Conservation (phyloP, 2,797 vertebrate species). For the Chaetodon trifasciatus region DNA sequence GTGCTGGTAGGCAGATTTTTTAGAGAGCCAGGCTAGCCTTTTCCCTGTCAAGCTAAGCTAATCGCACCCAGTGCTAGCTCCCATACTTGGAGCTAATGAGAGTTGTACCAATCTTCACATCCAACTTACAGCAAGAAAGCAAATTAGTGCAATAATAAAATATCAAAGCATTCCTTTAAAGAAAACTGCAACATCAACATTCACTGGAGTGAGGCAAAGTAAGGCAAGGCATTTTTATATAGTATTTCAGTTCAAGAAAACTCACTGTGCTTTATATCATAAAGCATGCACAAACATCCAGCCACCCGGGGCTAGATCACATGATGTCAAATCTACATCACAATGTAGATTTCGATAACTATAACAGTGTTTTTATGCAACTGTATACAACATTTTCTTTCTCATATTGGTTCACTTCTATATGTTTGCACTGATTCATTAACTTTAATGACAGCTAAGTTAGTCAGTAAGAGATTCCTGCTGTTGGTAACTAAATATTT, state of each 20-base stretch:
- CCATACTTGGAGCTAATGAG: not conserved
- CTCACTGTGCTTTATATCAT: not conserved
- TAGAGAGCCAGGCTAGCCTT: not conserved
- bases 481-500: not conserved
- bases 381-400: too few relatives aligned
- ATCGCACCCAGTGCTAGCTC: not conserved
- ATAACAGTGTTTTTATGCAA: not conserved
- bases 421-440: not conserved
- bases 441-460: not conserved
- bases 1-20: not conserved
- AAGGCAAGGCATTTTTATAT: not conserved
- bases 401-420: not conserved
- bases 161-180: not conserved
- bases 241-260: not conserved
- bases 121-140: not conserved
- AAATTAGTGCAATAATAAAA: not conserved
- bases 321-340: not conserved
- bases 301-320: not conserved
- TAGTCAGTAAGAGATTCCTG: not conserved
- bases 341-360: not conserved
- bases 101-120: not conserved
- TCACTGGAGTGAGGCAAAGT: not conserved
- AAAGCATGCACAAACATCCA: not conserved
- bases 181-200: not conserved
- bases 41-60: too few relatives aligned